A percentile compares a stretch with the other conserved stretches of the same genome.
Conservation (phyloP, 2,888 invertebrate genomes). For the Orthosia gracilis region DNA sequence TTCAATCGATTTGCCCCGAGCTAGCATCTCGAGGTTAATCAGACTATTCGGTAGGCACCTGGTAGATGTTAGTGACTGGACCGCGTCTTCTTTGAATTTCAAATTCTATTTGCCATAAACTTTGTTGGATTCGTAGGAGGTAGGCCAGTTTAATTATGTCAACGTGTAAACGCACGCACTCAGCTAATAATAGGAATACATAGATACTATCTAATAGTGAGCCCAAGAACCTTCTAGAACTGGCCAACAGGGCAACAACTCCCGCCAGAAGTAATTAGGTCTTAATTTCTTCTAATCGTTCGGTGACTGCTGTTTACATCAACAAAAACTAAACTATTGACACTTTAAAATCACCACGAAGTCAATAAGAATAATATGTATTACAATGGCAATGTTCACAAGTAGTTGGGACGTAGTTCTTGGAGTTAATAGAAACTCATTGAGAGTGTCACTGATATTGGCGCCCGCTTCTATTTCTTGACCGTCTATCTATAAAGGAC, state of each 20-base stretch:
- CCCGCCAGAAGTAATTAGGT: not conserved
- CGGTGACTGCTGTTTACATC: not conserved
- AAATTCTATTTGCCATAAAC: not conserved
- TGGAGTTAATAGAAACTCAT: conserved; percentile 49
- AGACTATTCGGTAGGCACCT: not conserved
- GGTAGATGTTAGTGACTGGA: not conserved
- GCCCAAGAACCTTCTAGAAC: conserved; percentile 17
- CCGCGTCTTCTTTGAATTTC: not conserved
- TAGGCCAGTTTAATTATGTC: not conserved
- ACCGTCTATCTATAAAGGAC: conserved; percentile 58
- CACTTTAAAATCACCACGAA: conserved; percentile 16
- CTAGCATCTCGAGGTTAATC: not conserved
- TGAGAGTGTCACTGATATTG: conserved; percentile 43
- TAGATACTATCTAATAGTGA: conserved; percentile 18
- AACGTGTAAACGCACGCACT: conserved; percentile 7
- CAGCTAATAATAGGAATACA: conserved; percentile 19
- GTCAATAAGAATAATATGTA: conserved; percentile 27
- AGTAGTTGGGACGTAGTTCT: conserved; percentile 13
- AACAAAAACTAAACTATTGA: conserved; percentile 16
- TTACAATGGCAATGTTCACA: conserved; percentile 29
- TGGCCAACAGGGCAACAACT: not conserved
- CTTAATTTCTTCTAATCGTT: not conserved
- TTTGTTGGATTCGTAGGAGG: not conserved
- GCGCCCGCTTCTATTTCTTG: conserved; percentile 37
- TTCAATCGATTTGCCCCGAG: not conserved